These are phyloP conservation scores for Lymantria monacha DNA, from an alignment of 2,888 invertebrate genomes.

Conservation along the genomic window DNA sequence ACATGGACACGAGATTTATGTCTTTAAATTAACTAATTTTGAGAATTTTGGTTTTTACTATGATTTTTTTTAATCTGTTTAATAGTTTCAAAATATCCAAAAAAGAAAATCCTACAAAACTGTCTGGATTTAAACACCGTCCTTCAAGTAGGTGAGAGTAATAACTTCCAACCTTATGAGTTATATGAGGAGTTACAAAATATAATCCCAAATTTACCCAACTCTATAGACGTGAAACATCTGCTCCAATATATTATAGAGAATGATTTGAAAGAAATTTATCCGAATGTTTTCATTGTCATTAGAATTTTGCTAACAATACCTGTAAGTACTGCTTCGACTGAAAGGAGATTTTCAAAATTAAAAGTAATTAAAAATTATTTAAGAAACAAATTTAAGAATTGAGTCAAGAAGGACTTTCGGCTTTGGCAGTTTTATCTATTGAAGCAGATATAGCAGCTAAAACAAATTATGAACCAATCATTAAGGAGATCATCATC, in stretches of 20 bases:
- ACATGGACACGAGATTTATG: too few relatives aligned
- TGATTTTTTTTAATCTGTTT: too few relatives aligned
- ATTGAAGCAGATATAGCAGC: constrained; percentile 5
- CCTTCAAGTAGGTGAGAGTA: constrained; percentile 3
- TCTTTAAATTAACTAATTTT: too few relatives aligned
- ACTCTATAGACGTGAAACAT: constrained; percentile 4
- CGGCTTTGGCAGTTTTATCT: constrained; percentile 15
- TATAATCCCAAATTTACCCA: constrained; percentile 7
- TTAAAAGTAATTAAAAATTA: constrained; percentile 15
- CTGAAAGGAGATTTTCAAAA: constrained; percentile 13
- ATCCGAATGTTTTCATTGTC: constrained; percentile 4
- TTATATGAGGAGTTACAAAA: constrained; percentile 2
- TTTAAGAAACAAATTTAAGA: constrained; percentile 14
- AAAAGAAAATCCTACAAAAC: too few relatives aligned
- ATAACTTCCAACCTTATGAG: constrained; percentile 5
- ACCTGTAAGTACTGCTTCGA: constrained; percentile 13
- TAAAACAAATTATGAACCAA: neutral
- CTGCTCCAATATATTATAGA: constrained; percentile 8
- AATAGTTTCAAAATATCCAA: too few relatives aligned
- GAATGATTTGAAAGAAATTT: constrained; percentile 12
- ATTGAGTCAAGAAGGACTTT: constrained; percentile 18
- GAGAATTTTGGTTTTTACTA: too few relatives aligned
- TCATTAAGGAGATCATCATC: too few relatives aligned
- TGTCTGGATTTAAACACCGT: neutral
- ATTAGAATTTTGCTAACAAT: constrained; percentile 10